Evolutionary conservation across 2,113 vertebrate species (phyloP).

Genomic region (Phalacrocorax pelagicus): DNA sequence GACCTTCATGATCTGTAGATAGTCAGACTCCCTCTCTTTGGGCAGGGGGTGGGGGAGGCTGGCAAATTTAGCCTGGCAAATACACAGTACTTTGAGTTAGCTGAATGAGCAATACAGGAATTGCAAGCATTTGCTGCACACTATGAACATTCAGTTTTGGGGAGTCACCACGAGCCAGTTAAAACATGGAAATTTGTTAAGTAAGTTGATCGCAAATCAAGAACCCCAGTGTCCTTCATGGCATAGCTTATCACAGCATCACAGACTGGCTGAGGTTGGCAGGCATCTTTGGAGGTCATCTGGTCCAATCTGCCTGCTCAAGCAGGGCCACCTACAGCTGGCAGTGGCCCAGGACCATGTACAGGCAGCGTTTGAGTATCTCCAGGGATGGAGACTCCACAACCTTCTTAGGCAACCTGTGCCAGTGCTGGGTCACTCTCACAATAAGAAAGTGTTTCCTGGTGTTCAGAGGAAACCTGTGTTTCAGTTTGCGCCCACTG

Average conservation of each 20-base stretch:
- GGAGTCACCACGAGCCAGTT: background rate
- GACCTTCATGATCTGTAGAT: background rate
- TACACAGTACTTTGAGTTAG: background rate
- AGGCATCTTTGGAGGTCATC: background rate
- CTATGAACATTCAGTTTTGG: background rate
- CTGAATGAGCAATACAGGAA: background rate
- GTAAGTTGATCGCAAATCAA: background rate
- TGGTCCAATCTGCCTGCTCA: background rate
- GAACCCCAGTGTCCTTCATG: background rate
- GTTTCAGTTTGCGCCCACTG: background rate
- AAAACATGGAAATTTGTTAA: background rate
- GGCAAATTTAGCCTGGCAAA: background rate
- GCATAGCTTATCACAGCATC: background rate
- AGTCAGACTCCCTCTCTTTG: background rate
- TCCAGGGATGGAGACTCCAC: background rate
- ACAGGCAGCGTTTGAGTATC: background rate
- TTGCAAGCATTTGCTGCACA: background rate
- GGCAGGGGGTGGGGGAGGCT: no score
- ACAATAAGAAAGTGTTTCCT: background rate
- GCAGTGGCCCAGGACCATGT: background rate
- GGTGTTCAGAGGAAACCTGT: background rate
- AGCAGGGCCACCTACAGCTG: background rate
- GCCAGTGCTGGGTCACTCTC: background rate
- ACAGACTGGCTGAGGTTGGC: background rate
- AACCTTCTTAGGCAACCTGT: background rate